Conservation (phyloP, 2,113 vertebrate genomes). For the Prolemur simus region DNA sequence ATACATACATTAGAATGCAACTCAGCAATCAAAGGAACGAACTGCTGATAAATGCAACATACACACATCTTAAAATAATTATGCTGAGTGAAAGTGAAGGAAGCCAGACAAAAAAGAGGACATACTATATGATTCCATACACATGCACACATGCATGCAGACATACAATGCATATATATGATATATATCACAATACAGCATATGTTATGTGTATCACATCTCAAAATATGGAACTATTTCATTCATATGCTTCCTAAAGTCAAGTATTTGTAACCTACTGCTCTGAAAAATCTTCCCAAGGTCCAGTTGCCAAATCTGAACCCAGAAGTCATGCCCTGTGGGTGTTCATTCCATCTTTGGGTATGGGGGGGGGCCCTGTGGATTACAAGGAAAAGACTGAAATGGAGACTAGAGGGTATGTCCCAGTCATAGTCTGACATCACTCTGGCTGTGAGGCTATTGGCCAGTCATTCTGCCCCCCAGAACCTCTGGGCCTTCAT, state of each 20-base stretch:
- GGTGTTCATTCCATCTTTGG: not conserved
- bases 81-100: not conserved
- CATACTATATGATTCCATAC: not conserved
- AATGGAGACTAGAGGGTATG: not conserved
- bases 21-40: not conserved
- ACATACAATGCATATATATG: not conserved
- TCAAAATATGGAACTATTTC: not conserved
- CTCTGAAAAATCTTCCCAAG: not conserved
- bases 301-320: not conserved
- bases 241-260: not conserved
- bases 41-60: not conserved
- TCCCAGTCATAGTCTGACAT: not conserved
- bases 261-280: not conserved
- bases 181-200: not conserved
- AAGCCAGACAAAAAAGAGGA: not conserved
- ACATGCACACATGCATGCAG: not conserved
- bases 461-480: not conserved
- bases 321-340: not conserved
- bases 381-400: not conserved
- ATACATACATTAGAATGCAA: not conserved
- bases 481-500: not conserved
- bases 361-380: not conserved
- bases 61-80: not conserved
- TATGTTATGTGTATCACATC: not conserved
- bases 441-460: not conserved